Evolutionary conservation across 2,797 vertebrate genomes (phyloP).

Genomic region (Lophius americanus): DNA sequence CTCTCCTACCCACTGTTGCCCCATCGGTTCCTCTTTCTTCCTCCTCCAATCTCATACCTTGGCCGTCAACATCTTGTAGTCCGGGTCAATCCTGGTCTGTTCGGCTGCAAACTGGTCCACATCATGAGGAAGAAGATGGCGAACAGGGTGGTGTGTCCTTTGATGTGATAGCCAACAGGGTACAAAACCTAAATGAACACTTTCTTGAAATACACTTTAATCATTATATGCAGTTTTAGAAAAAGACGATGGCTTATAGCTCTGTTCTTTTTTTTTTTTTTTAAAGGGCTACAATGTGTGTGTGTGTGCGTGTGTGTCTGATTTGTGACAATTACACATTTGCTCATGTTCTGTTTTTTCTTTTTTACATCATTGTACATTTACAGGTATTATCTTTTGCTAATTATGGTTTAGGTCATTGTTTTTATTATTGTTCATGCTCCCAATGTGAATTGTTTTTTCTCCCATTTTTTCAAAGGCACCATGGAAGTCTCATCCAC

Average conservation of each 20-base stretch:
- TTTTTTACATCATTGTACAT: too few species aligned
- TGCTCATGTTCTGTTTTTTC: too few species aligned
- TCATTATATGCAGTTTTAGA: neutral
- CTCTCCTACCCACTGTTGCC: conserved; percentile 41
- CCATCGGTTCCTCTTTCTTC: conserved; percentile 22
- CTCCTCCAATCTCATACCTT: conserved; percentile 31
- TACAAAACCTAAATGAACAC: conserved; percentile 28
- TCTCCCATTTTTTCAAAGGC: too few species aligned
- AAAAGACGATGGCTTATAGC: neutral
- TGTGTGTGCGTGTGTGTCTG: too few species aligned
- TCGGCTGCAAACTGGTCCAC: conserved; percentile 67
- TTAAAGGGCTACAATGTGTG: too few species aligned
- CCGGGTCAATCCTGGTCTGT: conserved; percentile 88
- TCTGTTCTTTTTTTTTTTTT: neutral
- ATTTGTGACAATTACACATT: too few species aligned
- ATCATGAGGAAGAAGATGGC: conserved; percentile 47
- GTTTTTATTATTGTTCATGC: too few species aligned
- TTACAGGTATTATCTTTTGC: too few species aligned
- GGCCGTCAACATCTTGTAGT: conserved; percentile 52
- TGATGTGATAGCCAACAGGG: conserved; percentile 68
- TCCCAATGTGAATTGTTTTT: too few species aligned
- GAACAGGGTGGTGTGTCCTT: conserved; percentile 64
- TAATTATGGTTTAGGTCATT: too few species aligned
- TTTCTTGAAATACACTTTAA: neutral
- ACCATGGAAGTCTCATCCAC: neutral